Evolutionary conservation across 2,113 vertebrate genomes (phyloP).

Genomic region (Girardinichthys multiradiatus): DNA sequence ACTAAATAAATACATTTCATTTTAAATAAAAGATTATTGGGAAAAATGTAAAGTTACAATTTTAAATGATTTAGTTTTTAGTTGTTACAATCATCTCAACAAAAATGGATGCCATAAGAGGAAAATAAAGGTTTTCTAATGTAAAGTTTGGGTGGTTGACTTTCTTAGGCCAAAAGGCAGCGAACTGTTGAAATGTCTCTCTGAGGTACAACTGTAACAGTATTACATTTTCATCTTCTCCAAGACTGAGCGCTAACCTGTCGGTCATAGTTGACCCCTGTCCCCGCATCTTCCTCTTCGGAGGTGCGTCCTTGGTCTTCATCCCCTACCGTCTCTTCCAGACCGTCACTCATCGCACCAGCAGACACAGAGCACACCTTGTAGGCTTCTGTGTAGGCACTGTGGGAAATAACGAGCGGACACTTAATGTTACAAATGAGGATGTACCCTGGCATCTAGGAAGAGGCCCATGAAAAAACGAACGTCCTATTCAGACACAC

Average conservation of each 20-base stretch:
- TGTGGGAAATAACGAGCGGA: conserved; percentile 64
- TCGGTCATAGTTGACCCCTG: conserved; percentile 76
- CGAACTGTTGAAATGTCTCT: background rate
- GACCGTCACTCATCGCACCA: conserved; percentile 36
- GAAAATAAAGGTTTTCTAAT: too few species aligned
- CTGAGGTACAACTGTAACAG: background rate
- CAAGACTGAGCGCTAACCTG: conserved; percentile 76
- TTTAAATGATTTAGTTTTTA: background rate
- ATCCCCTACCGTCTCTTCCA: conserved; percentile 69
- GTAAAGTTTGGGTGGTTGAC: too few species aligned
- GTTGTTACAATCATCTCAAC: too few species aligned
- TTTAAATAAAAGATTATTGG: background rate
- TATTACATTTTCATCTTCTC: background rate
- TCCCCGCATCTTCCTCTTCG: conserved; percentile 83
- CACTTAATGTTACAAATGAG: background rate
- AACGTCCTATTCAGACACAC: background rate
- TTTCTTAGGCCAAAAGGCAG: background rate
- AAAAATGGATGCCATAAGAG: too few species aligned
- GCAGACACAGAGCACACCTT: conserved; percentile 82
- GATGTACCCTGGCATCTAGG: background rate
- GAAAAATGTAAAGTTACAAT: background rate
- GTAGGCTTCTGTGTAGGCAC: conserved; percentile 91
- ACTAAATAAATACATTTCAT: background rate
- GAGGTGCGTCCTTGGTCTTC: conserved; percentile 88
- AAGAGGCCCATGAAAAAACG: background rate